Evolutionary conservation across 2,888 invertebrate genomes (phyloP).

Genomic region (Trissolcus brochymenae): DNA sequence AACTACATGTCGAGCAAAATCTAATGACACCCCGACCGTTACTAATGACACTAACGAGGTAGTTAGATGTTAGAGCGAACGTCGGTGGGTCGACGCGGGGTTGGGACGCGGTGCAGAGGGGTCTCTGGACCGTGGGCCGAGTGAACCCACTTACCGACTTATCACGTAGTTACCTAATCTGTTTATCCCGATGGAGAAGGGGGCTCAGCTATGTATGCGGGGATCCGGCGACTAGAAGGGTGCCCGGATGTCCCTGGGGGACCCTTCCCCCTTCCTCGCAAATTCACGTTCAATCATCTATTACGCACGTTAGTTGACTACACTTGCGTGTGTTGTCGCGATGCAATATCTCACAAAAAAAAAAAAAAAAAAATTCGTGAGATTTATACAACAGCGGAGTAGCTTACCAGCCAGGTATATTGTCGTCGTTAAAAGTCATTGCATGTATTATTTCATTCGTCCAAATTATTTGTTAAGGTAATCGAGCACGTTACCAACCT

Average conservation of each 20-base stretch:
- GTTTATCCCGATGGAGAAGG: conserved; percentile 73
- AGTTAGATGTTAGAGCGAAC: conserved; percentile 75
- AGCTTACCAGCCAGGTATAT: no score
- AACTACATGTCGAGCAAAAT: conserved; percentile 73
- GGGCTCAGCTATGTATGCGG: conserved; percentile 50
- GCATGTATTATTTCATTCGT: conserved; percentile 26
- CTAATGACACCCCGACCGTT: conserved; percentile 76
- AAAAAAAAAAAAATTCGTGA: conserved; percentile 13
- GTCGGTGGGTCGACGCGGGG: conserved; percentile 65
- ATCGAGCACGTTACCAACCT: conserved; percentile 19
- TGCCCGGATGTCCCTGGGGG: conserved; percentile 71
- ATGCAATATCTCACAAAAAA: conserved; percentile 20
- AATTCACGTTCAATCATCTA: conserved; percentile 64
- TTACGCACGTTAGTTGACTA: conserved; percentile 50
- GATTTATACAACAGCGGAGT: conserved; percentile 6
- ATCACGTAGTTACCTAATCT: conserved; percentile 77
- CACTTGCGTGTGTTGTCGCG: conserved; percentile 28
- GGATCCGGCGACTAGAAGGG: conserved; percentile 66
- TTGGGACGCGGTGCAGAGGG: conserved; percentile 53
- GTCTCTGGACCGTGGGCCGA: conserved; percentile 69
- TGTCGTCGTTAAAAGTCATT: no score
- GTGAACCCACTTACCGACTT: conserved; percentile 77
- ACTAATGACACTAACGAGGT: conserved; percentile 76
- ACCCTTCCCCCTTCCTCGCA: conserved; percentile 59
- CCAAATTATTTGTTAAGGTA: conserved; percentile 23